Evolutionary conservation across 2,888 invertebrate genomes (phyloP), one percentile per base, ranked within the genome.

Genomic region (Schizotus pectinicornis): DNA sequence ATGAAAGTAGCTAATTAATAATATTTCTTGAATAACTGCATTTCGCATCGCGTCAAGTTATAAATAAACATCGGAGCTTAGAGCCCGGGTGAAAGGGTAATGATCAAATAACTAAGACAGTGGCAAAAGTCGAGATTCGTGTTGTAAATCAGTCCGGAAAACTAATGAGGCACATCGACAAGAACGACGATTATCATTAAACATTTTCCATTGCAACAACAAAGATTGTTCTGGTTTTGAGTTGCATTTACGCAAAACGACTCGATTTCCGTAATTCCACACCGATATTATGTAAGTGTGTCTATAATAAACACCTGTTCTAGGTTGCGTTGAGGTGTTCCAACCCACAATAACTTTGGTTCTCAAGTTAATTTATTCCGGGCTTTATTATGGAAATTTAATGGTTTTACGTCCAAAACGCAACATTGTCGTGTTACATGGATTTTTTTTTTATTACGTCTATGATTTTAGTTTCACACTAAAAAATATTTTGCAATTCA

Each of bases 111-210:
- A 33, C 33, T 14, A 50, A 41, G 41, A 34, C 51, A 43, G 51
- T 52, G 51, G 51, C 51, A 52, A 36, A 52, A 52, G 36, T 36
- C 11, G 31, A 35, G 51, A 43, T 52, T 43, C 43, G 42, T 52
- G 31, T 22, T 50, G 51, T 51, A 35, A 51, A 51, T 51, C 51
- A 51, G 35, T n/a, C 9, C 22, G 36, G 42, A 11, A 43, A 52
- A 52, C 42, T 52, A 52, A 52, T 52, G 51, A 52, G 51, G 42
- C 51, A 42, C 42, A 43, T 52, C 51, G 33, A 31, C 7, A 52
- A 12, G 42, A 35, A 52, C 51, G 51, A 52, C 51, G 13, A 22
- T 43, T 52, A 41, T 43, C 51, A 45, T 53, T 53, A 53, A 53
- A 38, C 45, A 53, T 53, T 46, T 38, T 33, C 22, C 45, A 52